A percentile compares a stretch with the other conserved stretches of the same genome.
These are phyloP conservation scores for Leucoma salicis DNA, from an alignment of 2,888 invertebrate genomes.

Conservation along the genomic window DNA sequence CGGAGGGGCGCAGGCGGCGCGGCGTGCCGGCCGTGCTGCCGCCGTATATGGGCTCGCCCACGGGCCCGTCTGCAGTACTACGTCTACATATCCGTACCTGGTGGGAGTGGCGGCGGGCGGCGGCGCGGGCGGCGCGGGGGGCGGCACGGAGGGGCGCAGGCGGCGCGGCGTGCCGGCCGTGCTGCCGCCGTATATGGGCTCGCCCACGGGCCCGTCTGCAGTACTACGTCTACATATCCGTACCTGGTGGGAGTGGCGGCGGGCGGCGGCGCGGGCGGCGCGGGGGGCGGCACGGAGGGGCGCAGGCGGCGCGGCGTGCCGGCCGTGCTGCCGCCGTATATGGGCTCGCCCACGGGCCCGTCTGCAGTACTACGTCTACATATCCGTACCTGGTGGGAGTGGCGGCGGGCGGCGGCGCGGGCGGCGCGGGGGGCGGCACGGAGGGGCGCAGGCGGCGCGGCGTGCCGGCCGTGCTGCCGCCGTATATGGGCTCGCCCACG, in stretches of 20 bases:
- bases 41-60: no score
- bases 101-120: background rate
- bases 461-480: slow-evolving; percentile 82
- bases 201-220: no score
- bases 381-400: slow-evolving; percentile 1
- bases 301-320: slow-evolving; percentile 87
- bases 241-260: slow-evolving; percentile 13
- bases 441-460: slow-evolving; percentile 89
- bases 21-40: slow-evolving; percentile 94
- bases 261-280: slow-evolving; percentile 83
- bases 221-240: no score
- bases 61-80: no score
- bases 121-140: slow-evolving; percentile 90
- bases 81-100: no score
- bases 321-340: slow-evolving; percentile 80
- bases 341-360: slow-evolving; percentile 53
- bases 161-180: slow-evolving; percentile 84
- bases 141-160: slow-evolving; percentile 92
- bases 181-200: slow-evolving; percentile 76
- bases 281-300: slow-evolving; percentile 94
- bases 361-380: no score
- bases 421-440: slow-evolving; percentile 95
- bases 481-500: slow-evolving; percentile 64
- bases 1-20: slow-evolving; percentile 86
- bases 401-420: slow-evolving; percentile 42